Percentiles rank a stretch among this genome's conserved stretches.
Conservation (phyloP, 2,888 invertebrate species). For the Xanthorhoe spadicearia region DNA sequence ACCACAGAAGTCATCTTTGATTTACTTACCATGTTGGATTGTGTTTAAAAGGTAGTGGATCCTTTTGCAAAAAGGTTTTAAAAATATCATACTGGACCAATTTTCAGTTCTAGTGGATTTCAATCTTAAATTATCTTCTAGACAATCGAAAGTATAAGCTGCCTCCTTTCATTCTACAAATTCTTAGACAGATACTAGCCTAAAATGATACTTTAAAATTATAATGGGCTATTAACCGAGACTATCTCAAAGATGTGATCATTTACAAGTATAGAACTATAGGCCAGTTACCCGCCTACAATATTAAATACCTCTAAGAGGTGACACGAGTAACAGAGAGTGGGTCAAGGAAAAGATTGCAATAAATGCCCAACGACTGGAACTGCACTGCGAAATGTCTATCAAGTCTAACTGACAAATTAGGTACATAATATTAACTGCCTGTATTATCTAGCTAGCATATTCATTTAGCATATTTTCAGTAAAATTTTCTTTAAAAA, state of each 20-base stretch:
- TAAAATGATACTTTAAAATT: neutral
- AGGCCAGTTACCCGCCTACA: neutral
- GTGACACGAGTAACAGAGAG: conserved; percentile 44
- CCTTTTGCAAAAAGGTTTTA: too few relatives aligned
- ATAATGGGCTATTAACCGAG: neutral
- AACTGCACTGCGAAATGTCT: conserved; percentile 48
- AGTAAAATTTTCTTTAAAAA: too few relatives aligned
- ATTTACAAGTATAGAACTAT: neutral
- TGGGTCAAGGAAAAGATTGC: conserved; percentile 61
- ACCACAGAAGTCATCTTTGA: too few relatives aligned
- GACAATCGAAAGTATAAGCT: too few relatives aligned
- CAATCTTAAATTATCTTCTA: too few relatives aligned
- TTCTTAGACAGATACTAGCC: too few relatives aligned
- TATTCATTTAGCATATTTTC: neutral
- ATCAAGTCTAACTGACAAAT: conserved; percentile 1
- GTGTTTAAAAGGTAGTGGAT: too few relatives aligned
- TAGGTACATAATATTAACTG: neutral
- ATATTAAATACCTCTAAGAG: neutral
- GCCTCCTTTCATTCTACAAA: too few relatives aligned
- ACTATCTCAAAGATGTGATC: neutral
- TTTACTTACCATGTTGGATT: too few relatives aligned
- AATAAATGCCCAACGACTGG: conserved; percentile 55
- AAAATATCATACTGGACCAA: too few relatives aligned
- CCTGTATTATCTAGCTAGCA: neutral
- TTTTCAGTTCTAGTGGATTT: too few relatives aligned